These are phyloP conservation scores for Neoarius graeffei DNA, from an alignment of 2,113 vertebrate genomes.

Conservation along the genomic window DNA sequence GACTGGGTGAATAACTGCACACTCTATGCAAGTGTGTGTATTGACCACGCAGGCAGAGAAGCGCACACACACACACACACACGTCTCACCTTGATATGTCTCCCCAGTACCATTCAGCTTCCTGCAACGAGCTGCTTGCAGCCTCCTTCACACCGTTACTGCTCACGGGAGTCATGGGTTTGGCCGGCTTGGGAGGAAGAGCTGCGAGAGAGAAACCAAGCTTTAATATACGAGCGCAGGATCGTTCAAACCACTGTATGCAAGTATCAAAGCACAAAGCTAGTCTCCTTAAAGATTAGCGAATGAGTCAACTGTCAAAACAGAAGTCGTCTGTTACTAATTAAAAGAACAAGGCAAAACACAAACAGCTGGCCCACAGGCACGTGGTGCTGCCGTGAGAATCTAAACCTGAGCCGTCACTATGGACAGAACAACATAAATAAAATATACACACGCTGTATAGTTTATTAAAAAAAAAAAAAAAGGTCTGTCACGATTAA, in stretches of 20 bases:
- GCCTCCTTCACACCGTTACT: constrained; percentile 79
- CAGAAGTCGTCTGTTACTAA: constrained; percentile 2
- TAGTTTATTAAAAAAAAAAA: neutral
- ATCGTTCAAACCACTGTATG: neutral
- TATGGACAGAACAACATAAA: constrained; percentile 22
- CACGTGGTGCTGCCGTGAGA: neutral
- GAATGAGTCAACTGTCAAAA: constrained; percentile 1
- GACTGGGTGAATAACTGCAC: neutral
- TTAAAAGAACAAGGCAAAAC: neutral
- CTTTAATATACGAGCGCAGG: neutral
- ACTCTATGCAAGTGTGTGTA: constrained; percentile 19
- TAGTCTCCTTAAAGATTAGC: neutral
- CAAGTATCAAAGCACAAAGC: neutral
- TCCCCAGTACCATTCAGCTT: constrained; percentile 92
- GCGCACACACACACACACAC: neutral
- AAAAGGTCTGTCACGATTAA: neutral
- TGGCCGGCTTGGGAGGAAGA: constrained; percentile 88
- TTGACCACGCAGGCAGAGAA: neutral
- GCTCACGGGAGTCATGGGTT: constrained; percentile 80
- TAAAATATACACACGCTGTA: too few species aligned
- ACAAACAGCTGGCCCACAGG: neutral
- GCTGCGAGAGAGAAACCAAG: constrained; percentile 64
- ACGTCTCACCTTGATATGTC: constrained; percentile 85
- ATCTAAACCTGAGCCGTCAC: neutral
- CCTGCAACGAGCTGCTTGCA: constrained; percentile 77